Conservation (phyloP, 30 jellyfish, hydroid and myxozoan genomes). For the Aurelia aurita region DNA sequence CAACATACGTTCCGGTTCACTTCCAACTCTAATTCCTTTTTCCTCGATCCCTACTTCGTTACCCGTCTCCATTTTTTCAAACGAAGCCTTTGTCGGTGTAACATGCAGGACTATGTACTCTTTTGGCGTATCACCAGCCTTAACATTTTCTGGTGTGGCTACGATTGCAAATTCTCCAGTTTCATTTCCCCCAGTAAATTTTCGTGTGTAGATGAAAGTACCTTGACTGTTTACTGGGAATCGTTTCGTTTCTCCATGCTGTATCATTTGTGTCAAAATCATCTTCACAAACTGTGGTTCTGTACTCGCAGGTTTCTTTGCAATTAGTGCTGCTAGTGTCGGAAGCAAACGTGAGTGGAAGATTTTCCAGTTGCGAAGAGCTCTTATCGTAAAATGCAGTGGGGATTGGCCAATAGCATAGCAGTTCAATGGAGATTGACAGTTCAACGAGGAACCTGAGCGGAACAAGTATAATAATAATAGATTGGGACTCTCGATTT, state of each 20-base stretch:
- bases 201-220: constrained; percentile 3
- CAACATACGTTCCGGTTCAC: neutral
- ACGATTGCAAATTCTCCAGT: constrained; percentile 5
- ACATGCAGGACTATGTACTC: neutral
- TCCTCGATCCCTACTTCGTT: too few relatives aligned
- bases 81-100: neutral
- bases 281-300: too few relatives aligned
- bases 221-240: constrained; percentile 26
- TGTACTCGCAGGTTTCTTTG: too few relatives aligned
- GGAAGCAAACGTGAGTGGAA: too few relatives aligned
- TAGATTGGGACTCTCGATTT: too few relatives aligned
- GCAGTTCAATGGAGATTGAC: too few relatives aligned
- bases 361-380: too few relatives aligned
- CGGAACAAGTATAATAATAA: too few relatives aligned
- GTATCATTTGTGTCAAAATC: neutral
- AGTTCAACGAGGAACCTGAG: too few relatives aligned
- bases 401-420: too few relatives aligned
- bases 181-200: neutral
- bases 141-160: constrained; percentile 2
- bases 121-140: neutral
- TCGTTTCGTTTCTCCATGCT: neutral
- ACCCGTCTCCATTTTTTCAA: neutral
- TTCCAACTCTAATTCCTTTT: neutral
- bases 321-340: too few relatives aligned
- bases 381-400: too few relatives aligned